Conservation (phyloP, 64 coral and sea anemone genomes). For the Exaiptasia diaphana region DNA sequence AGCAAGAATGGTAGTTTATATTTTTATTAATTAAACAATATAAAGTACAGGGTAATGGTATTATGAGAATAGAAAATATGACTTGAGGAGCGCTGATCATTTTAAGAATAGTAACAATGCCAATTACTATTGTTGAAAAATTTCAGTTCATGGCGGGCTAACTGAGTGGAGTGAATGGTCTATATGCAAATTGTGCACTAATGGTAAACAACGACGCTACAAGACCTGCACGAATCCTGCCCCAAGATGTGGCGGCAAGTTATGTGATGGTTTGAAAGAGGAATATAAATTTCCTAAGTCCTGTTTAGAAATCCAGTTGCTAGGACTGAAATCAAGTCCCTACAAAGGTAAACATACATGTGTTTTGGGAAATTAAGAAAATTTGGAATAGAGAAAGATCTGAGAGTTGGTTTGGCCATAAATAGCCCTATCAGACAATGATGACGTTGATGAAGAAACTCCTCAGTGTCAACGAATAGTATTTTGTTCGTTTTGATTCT, state of each 20-base stretch:
- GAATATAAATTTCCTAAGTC: constrained; percentile 50
- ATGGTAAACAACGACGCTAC: constrained; percentile 41
- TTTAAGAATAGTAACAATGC: no score
- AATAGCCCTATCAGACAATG: neutral
- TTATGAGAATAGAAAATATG: no score
- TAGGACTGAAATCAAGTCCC: constrained; percentile 9
- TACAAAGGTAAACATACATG: no score
- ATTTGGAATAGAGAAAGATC: neutral
- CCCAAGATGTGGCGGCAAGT: constrained; percentile 60
- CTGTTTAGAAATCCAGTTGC: constrained; percentile 57
- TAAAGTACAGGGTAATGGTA: no score
- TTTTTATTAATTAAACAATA: no score
- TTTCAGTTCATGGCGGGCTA: constrained; percentile 57
- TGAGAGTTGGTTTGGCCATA: neutral
- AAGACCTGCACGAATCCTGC: constrained; percentile 49
- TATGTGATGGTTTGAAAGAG: neutral
- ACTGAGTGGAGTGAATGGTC: constrained; percentile 63
- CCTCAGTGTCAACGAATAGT: neutral
- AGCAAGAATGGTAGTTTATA: no score
- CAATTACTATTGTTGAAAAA: no score
- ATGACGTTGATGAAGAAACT: neutral
- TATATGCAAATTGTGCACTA: constrained; percentile 56
- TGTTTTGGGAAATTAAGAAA: no score
- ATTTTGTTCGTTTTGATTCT: neutral
- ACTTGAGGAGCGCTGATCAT: no score